phyloP scores from a whole-genome alignment of 2,888 invertebrate genomes.

The Drosophila pegasa region DNA sequence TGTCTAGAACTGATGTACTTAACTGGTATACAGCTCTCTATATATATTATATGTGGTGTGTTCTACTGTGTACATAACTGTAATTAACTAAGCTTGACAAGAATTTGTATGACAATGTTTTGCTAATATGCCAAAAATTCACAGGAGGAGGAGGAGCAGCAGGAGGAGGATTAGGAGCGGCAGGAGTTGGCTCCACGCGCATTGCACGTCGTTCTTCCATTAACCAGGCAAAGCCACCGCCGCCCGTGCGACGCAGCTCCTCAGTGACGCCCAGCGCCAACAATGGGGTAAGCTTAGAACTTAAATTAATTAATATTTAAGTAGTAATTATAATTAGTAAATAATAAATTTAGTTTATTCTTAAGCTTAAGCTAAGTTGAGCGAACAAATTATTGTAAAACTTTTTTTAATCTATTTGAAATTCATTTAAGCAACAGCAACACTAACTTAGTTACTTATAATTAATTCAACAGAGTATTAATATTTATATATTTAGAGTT shows the following conservation, averaged over 20 bases:
- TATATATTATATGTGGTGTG: conserved; percentile 41
- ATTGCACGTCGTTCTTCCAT: conserved; percentile 85
- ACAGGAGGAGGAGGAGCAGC: conserved; percentile 57
- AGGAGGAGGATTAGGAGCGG: conserved; percentile 39
- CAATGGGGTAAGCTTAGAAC: conserved; percentile 80
- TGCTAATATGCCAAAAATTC: conserved; percentile 37
- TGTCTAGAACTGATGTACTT: conserved; percentile 29
- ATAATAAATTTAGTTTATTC: conserved; percentile 48
- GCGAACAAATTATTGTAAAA: background rate
- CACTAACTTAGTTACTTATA: background rate
- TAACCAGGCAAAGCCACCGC: conserved; percentile 89
- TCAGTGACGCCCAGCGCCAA: conserved; percentile 85
- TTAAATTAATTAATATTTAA: background rate
- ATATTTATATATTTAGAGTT: background rate
- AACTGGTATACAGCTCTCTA: conserved; percentile 37
- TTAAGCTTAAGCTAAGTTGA: conserved; percentile 35
- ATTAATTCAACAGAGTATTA: background rate
- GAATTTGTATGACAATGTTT: background rate
- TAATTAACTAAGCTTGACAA: conserved; percentile 40
- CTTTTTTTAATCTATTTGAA: background rate
- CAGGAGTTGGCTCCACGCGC: conserved; percentile 72
- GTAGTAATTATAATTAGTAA: conserved; percentile 13
- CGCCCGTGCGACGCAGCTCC: conserved; percentile 93
- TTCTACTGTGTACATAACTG: conserved; percentile 64
- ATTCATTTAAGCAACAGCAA: background rate